Evolutionary conservation across 1,140 invertebrate species (phyloP).

Genomic region (Bursaphelenchus mucronatus): DNA sequence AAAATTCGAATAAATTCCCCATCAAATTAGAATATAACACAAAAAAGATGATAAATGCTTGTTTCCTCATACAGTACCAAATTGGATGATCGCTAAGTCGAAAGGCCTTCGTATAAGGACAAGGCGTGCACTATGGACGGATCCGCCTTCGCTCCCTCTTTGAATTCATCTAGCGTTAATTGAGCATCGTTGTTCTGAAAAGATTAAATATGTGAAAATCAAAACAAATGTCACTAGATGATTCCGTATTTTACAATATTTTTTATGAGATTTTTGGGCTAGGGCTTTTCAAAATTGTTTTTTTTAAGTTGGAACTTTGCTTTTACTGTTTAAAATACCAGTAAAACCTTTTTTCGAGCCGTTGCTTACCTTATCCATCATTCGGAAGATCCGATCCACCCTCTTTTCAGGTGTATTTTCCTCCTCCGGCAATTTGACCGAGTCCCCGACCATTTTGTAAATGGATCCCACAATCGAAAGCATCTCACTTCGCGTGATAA

Average conservation of each 20-base stretch:
- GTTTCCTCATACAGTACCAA: too few species aligned
- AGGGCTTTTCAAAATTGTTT: constrained; percentile 18
- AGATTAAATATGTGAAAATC: too few species aligned
- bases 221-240: too few species aligned
- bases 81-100: constrained; percentile 36
- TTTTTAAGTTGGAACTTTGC: background rate
- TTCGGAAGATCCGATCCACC: constrained; percentile 93
- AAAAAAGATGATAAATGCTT: too few species aligned
- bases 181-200: constrained; percentile 87
- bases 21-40: too few species aligned
- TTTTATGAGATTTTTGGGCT: constrained; percentile 5
- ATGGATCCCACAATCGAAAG: constrained; percentile 97
- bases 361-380: constrained; percentile 76
- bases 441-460: constrained; percentile 84
- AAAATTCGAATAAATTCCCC: too few species aligned
- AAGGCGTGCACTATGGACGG: constrained; percentile 89
- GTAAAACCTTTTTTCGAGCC: background rate
- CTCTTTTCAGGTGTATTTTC: constrained; percentile 91
- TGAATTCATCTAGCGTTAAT: constrained; percentile 92
- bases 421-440: constrained; percentile 59
- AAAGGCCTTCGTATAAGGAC: constrained; percentile 64
- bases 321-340: background rate
- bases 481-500: constrained; percentile 94
- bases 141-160: constrained; percentile 95
- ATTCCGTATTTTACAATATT: too few species aligned